These are phyloP conservation scores for Archips crataeganus DNA, from an alignment of 2,888 invertebrate species.

Conservation along the genomic window DNA sequence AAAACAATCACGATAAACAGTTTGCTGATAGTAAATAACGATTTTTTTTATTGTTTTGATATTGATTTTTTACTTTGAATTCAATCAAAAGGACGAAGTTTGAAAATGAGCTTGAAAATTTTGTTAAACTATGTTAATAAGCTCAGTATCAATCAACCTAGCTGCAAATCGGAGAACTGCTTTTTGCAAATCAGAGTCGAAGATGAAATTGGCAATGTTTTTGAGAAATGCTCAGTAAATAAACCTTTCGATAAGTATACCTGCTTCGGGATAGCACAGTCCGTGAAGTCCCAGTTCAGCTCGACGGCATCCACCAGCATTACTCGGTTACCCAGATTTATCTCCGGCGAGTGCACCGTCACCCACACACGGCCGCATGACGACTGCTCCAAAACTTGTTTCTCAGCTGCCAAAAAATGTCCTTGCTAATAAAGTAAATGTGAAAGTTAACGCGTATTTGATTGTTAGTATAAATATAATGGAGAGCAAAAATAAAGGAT, in stretches of 20 bases:
- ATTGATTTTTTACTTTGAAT: too few species aligned
- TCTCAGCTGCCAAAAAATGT: constrained; percentile 56
- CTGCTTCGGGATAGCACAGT: constrained; percentile 71
- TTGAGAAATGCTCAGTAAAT: too few species aligned
- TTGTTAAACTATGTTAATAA: too few species aligned
- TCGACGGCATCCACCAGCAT: constrained; percentile 72
- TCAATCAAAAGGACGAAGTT: too few species aligned
- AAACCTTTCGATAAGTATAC: constrained; percentile 52
- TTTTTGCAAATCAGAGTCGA: too few species aligned
- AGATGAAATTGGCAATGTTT: too few species aligned
- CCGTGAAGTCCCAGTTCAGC: constrained; percentile 80
- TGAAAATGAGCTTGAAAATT: too few species aligned
- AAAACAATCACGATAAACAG: not conserved
- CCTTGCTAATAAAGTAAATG: constrained; percentile 6
- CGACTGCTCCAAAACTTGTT: constrained; percentile 67
- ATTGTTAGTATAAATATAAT: not conserved
- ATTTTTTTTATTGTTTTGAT: not conserved
- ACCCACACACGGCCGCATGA: constrained; percentile 79
- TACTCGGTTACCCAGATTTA: constrained; percentile 52
- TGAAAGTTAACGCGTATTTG: constrained; percentile 4
- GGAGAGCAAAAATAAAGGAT: too few species aligned
- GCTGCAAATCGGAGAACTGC: too few species aligned
- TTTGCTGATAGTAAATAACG: not conserved
- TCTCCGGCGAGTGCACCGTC: constrained; percentile 75
- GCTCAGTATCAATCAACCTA: too few species aligned